Conservation (phyloP, 2,888 invertebrate genomes). For the Stenchaetothrips biformis region DNA sequence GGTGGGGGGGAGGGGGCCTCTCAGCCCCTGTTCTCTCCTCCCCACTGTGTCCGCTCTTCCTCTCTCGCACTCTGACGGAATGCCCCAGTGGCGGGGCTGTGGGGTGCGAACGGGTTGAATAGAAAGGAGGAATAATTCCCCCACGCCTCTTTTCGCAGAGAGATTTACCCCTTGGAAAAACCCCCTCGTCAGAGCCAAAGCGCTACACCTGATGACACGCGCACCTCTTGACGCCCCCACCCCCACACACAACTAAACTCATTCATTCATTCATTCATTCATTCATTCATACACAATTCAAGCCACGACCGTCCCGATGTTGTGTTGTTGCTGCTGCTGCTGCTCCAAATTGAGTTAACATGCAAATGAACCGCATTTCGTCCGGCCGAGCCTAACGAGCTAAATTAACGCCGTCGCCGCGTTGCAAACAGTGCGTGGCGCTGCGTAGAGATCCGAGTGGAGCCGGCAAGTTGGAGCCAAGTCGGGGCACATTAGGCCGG, state of each 20-base stretch:
- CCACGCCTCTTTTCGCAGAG: too few relatives aligned
- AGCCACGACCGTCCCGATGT: neutral
- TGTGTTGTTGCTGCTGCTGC: neutral
- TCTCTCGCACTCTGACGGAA: too few relatives aligned
- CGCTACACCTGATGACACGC: too few relatives aligned
- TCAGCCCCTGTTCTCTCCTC: too few relatives aligned
- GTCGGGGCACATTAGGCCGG: too few relatives aligned
- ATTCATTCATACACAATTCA: conserved; percentile 8
- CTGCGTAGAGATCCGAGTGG: neutral
- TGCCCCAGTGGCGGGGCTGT: too few relatives aligned
- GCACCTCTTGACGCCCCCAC: neutral
- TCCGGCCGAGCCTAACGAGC: conserved; percentile 11
- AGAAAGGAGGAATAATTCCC: too few relatives aligned
- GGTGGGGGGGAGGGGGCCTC: too few relatives aligned
- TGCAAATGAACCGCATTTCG: conserved; percentile 24
- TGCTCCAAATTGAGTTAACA: conserved; percentile 19
- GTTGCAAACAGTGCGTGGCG: neutral
- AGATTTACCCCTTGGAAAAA: neutral
- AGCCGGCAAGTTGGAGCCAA: neutral
- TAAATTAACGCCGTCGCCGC: neutral
- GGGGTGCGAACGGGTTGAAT: too few relatives aligned
- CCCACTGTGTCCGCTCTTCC: too few relatives aligned
- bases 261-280: neutral
- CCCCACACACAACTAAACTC: neutral
- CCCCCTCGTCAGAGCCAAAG: neutral